Percentiles rank a stretch among this genome's conserved stretches.
Evolutionary conservation across 2,113 vertebrate species (phyloP).

Genomic region (Sceloporus tristichus): DNA sequence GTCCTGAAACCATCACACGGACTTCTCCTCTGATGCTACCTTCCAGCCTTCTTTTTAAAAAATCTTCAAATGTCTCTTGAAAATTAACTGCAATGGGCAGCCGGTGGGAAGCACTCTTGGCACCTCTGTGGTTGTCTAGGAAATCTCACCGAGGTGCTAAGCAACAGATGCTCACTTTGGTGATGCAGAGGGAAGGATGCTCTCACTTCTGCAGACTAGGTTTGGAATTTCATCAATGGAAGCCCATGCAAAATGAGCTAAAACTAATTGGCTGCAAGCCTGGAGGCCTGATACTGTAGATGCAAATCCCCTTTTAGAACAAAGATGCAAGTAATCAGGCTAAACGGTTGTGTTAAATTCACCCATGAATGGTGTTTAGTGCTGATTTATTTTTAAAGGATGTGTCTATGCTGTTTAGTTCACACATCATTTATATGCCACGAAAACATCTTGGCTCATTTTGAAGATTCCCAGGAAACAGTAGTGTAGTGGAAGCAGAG

Average conservation of each 20-base stretch:
- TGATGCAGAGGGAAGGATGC: slow-evolving; percentile 65
- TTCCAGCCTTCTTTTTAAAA: slow-evolving; percentile 5
- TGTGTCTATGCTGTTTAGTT: slow-evolving; percentile 1
- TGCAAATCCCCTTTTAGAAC: not conserved
- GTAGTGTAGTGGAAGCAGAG: no score
- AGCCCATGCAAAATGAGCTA: slow-evolving; percentile 71
- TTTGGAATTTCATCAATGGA: slow-evolving; percentile 74
- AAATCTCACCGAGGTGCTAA: slow-evolving; percentile 72
- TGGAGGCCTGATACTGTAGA: slow-evolving; percentile 45
- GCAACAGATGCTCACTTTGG: slow-evolving; percentile 78
- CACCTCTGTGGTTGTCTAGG: slow-evolving; percentile 73
- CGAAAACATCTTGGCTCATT: no score
- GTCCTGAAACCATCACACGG: slow-evolving; percentile 52
- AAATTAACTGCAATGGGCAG: slow-evolving; percentile 29
- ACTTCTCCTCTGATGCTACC: slow-evolving; percentile 46
- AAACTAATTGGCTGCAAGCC: slow-evolving; percentile 59
- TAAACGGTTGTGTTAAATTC: slow-evolving; percentile 4
- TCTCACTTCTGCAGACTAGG: slow-evolving; percentile 62
- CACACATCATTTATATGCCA: no score
- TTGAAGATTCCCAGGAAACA: no score
- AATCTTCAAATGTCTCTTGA: not conserved
- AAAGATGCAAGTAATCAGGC: not conserved
- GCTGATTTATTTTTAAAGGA: not conserved
- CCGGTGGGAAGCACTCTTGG: slow-evolving; percentile 38
- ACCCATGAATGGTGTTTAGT: slow-evolving; percentile 25